Evolutionary conservation across 2,888 invertebrate genomes (phyloP).

Genomic region (Tolmerus cingulatus): DNA sequence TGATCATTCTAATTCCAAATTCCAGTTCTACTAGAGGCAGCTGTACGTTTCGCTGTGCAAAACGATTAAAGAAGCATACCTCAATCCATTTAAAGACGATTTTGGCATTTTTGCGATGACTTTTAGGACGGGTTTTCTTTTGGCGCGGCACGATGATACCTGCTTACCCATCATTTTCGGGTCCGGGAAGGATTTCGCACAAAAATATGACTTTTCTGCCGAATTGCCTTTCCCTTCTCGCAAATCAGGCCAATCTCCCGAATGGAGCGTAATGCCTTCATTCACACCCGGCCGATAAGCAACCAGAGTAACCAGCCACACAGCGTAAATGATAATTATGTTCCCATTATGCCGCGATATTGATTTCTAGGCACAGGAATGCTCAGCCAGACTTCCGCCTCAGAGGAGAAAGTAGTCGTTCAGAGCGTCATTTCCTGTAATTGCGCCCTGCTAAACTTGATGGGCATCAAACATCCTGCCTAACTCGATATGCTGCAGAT

Average conservation of each 20-base stretch:
- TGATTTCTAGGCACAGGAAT: background rate
- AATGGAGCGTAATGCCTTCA: background rate
- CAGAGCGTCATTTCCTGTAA: background rate
- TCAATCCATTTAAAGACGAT: background rate
- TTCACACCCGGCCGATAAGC: background rate
- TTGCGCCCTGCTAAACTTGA: background rate
- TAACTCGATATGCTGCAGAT: background rate
- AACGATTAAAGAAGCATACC: background rate
- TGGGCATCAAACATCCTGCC: background rate
- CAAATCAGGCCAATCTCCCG: background rate
- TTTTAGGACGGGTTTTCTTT: background rate
- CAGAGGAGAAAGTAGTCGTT: background rate
- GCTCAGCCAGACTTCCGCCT: background rate
- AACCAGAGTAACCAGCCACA: background rate
- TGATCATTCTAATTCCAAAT: background rate
- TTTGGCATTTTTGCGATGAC: background rate
- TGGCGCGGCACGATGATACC: background rate
- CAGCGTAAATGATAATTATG: slow-evolving; percentile 3
- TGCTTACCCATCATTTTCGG: background rate
- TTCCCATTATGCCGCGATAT: background rate
- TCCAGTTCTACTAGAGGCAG: background rate
- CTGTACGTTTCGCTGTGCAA: background rate
- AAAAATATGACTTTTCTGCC: background rate
- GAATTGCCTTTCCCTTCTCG: background rate
- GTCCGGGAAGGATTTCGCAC: background rate